Conservation (phyloP, 1,140 invertebrate genomes). For the Euschistus heros region DNA sequence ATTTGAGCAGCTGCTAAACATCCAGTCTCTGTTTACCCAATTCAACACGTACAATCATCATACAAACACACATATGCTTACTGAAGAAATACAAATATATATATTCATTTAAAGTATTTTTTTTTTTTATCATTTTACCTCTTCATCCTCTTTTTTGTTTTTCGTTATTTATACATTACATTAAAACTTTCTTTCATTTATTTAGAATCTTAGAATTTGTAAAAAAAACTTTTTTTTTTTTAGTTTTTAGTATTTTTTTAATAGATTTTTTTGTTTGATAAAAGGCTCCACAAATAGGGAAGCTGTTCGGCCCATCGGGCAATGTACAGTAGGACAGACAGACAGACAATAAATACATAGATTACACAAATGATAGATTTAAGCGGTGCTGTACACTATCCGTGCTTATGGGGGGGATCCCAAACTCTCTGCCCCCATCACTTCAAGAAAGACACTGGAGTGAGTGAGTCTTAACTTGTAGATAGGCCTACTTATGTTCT, state of each 20-base stretch:
- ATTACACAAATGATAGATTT: constrained; percentile 5
- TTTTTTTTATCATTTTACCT: not conserved
- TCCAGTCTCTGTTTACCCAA: not conserved
- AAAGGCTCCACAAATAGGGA: not conserved
- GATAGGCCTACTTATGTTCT: constrained; percentile 29
- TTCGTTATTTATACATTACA: not conserved
- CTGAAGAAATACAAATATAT: constrained; percentile 4
- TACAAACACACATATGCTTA: not conserved
- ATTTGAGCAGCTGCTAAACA: not conserved
- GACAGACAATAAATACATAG: constrained; percentile 2
- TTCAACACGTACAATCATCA: not conserved
- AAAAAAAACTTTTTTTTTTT: not conserved
- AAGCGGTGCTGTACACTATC: constrained; percentile 11
- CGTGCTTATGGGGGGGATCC: not conserved
- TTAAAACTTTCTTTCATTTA: too few species aligned
- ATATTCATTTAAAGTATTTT: not conserved
- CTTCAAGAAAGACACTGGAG: constrained; percentile 31
- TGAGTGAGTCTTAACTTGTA: constrained; percentile 30
- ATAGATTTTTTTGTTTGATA: not conserved
- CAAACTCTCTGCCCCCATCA: constrained; percentile 17
- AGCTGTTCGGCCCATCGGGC: constrained; percentile 5
- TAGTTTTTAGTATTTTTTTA: too few species aligned
- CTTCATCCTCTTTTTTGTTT: not conserved
- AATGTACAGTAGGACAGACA: constrained; percentile 8
- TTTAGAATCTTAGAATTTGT: too few species aligned